phyloP scores from a whole-genome alignment of 2,888 invertebrate species.

The Apamea crenata region DNA sequence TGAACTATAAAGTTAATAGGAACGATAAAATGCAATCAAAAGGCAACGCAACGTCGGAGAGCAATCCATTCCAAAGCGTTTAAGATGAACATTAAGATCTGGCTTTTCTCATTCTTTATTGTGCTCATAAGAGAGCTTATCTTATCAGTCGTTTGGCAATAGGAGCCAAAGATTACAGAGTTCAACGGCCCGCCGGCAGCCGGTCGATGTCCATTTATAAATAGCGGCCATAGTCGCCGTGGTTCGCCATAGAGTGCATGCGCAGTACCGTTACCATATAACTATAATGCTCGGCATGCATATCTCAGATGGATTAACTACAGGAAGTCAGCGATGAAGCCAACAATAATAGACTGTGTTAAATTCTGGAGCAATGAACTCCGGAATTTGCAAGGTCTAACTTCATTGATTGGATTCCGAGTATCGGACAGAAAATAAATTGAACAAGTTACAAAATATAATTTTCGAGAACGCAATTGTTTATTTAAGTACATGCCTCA shows the following conservation, averaged over 20 bases:
- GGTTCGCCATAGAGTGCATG: slow-evolving; percentile 76
- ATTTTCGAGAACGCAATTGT: not conserved
- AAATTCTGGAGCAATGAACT: slow-evolving; percentile 50
- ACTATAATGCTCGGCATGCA: slow-evolving; percentile 47
- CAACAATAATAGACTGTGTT: slow-evolving; percentile 31
- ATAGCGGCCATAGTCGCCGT: slow-evolving; percentile 74
- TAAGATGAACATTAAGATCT: slow-evolving; percentile 50
- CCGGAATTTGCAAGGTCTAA: slow-evolving; percentile 25
- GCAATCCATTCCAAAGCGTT: slow-evolving; percentile 35
- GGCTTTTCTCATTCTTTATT: slow-evolving; percentile 55
- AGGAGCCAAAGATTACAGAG: slow-evolving; percentile 78
- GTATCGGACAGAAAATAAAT: slow-evolving; percentile 19
- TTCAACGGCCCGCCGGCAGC: slow-evolving; percentile 77
- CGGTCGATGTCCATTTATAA: slow-evolving; percentile 82
- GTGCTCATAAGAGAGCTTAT: slow-evolving; percentile 62
- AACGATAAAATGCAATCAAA: slow-evolving; percentile 57
- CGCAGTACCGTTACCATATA: slow-evolving; percentile 76
- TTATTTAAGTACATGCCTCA: not conserved
- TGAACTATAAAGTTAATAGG: slow-evolving; percentile 37
- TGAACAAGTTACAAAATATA: slow-evolving; percentile 7
- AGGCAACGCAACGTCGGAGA: slow-evolving; percentile 22
- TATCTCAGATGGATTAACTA: slow-evolving; percentile 55
- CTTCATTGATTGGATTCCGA: slow-evolving; percentile 26
- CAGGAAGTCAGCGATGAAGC: slow-evolving; percentile 40
- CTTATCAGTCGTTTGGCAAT: slow-evolving; percentile 79